A percentile compares a stretch with the other conserved stretches of the same genome.
Conservation (phyloP, 2,888 invertebrate species). For the Rhaphigaster nebulosa region DNA sequence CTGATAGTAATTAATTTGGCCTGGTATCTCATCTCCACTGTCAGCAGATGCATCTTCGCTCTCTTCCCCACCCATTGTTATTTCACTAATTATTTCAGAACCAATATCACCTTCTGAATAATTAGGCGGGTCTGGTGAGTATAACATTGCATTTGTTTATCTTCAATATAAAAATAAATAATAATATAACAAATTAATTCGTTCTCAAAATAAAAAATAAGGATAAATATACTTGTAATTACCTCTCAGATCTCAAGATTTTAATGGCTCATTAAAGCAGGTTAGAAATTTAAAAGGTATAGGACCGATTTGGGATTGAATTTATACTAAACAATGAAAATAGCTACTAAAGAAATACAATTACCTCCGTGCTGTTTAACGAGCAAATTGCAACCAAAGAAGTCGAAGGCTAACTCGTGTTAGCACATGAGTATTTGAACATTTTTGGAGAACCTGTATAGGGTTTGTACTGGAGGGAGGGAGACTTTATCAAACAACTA, state of each 20-base stretch:
- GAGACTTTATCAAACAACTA: no score
- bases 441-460: not conserved
- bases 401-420: not conserved
- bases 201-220: not conserved
- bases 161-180: not conserved
- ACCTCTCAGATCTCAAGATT: not conserved
- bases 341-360: not conserved
- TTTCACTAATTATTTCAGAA: slow-evolving; percentile 48
- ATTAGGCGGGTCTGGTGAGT: slow-evolving; percentile 63
- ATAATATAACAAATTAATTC: not conserved
- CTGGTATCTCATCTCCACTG: slow-evolving; percentile 16
- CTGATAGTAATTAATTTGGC: slow-evolving; percentile 55
- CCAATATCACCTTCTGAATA: slow-evolving; percentile 57
- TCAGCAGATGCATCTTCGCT: slow-evolving; percentile 60
- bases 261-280: not conserved
- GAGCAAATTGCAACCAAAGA: not conserved
- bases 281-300: not conserved
- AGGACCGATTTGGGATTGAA: not conserved
- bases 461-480: no score
- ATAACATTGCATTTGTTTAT: slow-evolving; percentile 57
- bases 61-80: slow-evolving; percentile 60
- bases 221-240: not conserved
- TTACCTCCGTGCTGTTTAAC: not conserved
- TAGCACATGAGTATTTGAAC: not conserved
- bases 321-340: not conserved